These are phyloP conservation scores for Peromyscus melanophrys DNA, from an alignment of 2,797 vertebrate genomes.

Conservation along the genomic window DNA sequence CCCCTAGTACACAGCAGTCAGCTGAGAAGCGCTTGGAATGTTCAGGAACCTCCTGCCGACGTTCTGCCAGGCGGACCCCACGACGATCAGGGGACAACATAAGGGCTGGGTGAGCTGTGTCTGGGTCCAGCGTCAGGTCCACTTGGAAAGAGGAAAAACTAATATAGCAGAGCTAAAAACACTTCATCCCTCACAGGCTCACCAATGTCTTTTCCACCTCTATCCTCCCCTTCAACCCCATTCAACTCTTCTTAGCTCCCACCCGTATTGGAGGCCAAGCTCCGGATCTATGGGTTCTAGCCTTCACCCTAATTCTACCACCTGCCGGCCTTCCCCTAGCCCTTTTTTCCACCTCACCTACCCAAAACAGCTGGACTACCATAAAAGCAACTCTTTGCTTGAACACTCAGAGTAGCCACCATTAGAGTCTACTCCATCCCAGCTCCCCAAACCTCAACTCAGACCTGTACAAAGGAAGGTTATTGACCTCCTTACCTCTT, in stretches of 20 bases:
- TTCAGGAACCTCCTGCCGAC: conserved; percentile 84
- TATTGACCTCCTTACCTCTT: conserved; percentile 81
- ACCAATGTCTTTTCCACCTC: neutral
- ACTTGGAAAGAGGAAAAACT: conserved; percentile 76
- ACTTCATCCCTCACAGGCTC: conserved; percentile 22
- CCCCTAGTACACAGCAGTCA: conserved; percentile 87
- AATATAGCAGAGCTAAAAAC: conserved; percentile 60
- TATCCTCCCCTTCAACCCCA: neutral
- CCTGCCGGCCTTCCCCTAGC: neutral
- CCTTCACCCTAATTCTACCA: neutral
- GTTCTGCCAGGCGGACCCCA: conserved; percentile 86
- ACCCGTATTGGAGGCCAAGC: neutral
- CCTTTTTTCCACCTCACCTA: neutral
- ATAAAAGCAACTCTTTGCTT: neutral
- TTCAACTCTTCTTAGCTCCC: neutral
- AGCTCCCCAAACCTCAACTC: neutral
- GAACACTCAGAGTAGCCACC: neutral
- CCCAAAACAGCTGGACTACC: neutral
- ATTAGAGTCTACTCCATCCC: neutral
- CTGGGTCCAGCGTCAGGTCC: conserved; percentile 88
- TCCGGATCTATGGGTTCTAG: neutral
- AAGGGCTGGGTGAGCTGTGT: conserved; percentile 88
- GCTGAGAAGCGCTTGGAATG: conserved; percentile 85
- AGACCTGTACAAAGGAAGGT: conserved; percentile 62
- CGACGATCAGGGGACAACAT: conserved; percentile 87